Percentiles rank a stretch among this genome's conserved stretches.
These are phyloP conservation scores for Moxostoma hubbsi DNA, from an alignment of 2,797 vertebrate genomes.

Conservation along the genomic window DNA sequence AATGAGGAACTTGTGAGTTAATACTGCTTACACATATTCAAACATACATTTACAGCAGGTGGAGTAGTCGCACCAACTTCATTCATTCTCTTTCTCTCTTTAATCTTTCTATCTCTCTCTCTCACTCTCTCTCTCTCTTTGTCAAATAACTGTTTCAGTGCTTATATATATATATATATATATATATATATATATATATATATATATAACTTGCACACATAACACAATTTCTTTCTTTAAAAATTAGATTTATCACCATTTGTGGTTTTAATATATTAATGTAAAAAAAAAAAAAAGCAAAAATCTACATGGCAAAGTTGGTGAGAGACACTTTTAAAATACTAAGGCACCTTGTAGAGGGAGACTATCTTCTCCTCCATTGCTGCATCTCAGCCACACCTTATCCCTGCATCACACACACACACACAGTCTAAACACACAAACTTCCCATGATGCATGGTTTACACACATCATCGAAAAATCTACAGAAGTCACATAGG, in stretches of 20 bases:
- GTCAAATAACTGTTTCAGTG: slow-evolving; percentile 75
- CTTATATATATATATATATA: slow-evolving; percentile 44
- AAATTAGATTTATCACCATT: too few relatives aligned
- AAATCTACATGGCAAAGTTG: neutral
- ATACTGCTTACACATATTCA: slow-evolving; percentile 18
- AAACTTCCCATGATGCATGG: slow-evolving; percentile 10
- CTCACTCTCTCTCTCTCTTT: slow-evolving; percentile 56
- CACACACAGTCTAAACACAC: slow-evolving; percentile 5
- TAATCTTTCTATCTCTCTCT: slow-evolving; percentile 16
- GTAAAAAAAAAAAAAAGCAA: too few relatives aligned
- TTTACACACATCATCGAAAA: slow-evolving; percentile 44
- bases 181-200: too few relatives aligned
- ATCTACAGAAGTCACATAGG: slow-evolving; percentile 44
- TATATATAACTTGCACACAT: too few relatives aligned
- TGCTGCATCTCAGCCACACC: slow-evolving; percentile 43
- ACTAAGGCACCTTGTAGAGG: neutral
- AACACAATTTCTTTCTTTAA: too few relatives aligned
- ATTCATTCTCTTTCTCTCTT: slow-evolving; percentile 41
- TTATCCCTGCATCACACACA: slow-evolving; percentile 42
- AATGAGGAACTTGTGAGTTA: neutral
- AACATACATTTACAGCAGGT: slow-evolving; percentile 73
- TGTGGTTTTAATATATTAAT: too few relatives aligned
- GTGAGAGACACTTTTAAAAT: neutral
- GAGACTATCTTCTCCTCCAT: neutral
- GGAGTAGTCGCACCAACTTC: slow-evolving; percentile 81